Conservation (phyloP, 2,113 vertebrate species). For the Verasper variegatus region DNA sequence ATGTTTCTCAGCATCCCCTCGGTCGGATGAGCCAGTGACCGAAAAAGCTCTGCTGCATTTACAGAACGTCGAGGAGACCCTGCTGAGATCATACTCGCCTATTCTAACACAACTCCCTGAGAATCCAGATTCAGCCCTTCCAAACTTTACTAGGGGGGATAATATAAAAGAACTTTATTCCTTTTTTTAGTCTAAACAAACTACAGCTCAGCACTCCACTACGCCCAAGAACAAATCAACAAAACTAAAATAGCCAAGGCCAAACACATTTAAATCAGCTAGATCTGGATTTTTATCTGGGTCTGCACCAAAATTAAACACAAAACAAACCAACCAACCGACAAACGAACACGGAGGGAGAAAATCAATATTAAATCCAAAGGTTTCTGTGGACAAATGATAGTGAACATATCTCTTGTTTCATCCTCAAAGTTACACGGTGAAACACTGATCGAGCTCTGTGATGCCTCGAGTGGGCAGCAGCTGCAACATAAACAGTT, state of each 20-base stretch:
- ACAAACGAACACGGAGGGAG: too few species aligned
- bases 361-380: too few species aligned
- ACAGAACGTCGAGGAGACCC: neutral
- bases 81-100: neutral
- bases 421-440: neutral
- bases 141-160: neutral
- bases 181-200: too few species aligned
- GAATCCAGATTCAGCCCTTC: neutral
- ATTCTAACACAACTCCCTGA: neutral
- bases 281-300: too few species aligned
- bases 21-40: conserved; percentile 24
- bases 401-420: too few species aligned
- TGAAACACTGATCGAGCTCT: neutral
- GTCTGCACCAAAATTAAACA: too few species aligned
- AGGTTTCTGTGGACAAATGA: too few species aligned
- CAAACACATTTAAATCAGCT: too few species aligned
- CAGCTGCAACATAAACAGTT: neutral
- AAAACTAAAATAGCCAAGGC: too few species aligned
- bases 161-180: neutral
- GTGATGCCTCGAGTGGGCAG: neutral
- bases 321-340: too few species aligned
- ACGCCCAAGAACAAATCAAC: too few species aligned
- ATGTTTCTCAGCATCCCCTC: conserved; percentile 22
- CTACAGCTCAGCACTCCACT: too few species aligned
- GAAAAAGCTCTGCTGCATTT: conserved; percentile 15